phyloP scores from a whole-genome alignment of 2,888 invertebrate genomes.

The Sipunculus nudus region DNA sequence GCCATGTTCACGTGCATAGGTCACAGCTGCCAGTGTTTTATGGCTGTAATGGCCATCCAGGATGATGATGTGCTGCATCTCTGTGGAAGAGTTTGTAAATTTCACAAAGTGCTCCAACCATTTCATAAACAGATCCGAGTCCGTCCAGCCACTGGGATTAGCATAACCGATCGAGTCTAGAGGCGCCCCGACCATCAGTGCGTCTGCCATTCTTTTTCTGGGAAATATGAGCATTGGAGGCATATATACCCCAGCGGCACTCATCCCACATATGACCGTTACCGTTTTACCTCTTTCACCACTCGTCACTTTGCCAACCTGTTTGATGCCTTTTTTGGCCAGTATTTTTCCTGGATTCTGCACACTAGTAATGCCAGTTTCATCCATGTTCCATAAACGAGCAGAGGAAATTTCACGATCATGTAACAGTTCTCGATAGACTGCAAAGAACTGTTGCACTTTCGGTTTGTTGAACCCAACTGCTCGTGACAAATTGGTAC shows the following conservation, averaged over 20 bases:
- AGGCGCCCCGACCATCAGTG: slow-evolving; percentile 51
- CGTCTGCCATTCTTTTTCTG: slow-evolving; percentile 48
- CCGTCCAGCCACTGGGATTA: slow-evolving; percentile 54
- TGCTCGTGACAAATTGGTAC: slow-evolving; percentile 32
- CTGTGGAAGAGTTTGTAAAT: too few species aligned
- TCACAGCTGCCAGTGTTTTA: too few species aligned
- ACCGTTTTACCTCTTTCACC: slow-evolving; percentile 31
- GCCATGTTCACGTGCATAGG: too few species aligned
- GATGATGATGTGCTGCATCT: too few species aligned
- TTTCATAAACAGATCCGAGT: slow-evolving; percentile 37
- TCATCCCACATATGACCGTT: slow-evolving; percentile 38
- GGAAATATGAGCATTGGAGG: slow-evolving; percentile 50
- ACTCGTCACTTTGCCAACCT: slow-evolving; percentile 21
- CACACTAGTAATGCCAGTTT: slow-evolving; percentile 32
- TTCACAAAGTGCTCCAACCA: slow-evolving; percentile 66
- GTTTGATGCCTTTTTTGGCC: slow-evolving; percentile 19
- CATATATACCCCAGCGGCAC: slow-evolving; percentile 33
- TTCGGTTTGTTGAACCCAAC: slow-evolving; percentile 30
- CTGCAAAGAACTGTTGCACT: slow-evolving; percentile 27
- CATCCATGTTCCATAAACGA: slow-evolving; percentile 34
- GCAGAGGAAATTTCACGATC: neutral
- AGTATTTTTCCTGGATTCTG: slow-evolving; percentile 28
- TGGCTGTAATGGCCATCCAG: too few species aligned
- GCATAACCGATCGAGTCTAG: too few species aligned
- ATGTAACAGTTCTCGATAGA: slow-evolving; percentile 7